A percentile compares a stretch with the other conserved stretches of the same genome.
Conservation (phyloP, 2,888 invertebrate genomes). For the Scaptomyza flava region DNA sequence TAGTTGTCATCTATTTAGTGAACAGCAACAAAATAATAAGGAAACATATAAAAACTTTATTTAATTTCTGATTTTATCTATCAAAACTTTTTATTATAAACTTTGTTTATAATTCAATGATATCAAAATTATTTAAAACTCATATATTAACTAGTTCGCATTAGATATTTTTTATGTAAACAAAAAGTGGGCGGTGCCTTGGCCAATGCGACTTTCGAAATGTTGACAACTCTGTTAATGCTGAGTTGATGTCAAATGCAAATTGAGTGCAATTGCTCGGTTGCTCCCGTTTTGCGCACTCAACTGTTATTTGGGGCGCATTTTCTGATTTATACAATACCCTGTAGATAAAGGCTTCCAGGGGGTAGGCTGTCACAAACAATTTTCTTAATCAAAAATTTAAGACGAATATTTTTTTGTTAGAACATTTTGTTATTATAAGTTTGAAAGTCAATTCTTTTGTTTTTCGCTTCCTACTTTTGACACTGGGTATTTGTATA, state of each 20-base stretch:
- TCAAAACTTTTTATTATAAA: too few relatives aligned
- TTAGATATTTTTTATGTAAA: not conserved
- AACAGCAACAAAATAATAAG: not conserved
- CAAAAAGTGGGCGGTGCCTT: slow-evolving; percentile 12
- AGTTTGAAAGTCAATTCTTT: too few relatives aligned
- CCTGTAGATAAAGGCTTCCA: not conserved
- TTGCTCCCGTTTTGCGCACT: slow-evolving; percentile 36
- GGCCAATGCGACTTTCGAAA: not conserved
- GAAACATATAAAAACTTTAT: too few relatives aligned
- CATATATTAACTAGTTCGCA: not conserved
- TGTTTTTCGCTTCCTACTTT: too few relatives aligned
- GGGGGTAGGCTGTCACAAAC: too few relatives aligned
- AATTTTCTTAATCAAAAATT: too few relatives aligned
- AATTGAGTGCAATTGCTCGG: slow-evolving; percentile 50
- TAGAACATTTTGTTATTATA: too few relatives aligned
- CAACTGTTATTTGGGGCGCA: slow-evolving; percentile 33
- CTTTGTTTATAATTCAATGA: too few relatives aligned
- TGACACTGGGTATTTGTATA: slow-evolving; percentile 16
- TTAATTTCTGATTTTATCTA: too few relatives aligned
- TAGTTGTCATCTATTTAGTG: not conserved
- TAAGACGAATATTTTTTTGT: too few relatives aligned
- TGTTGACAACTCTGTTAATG: slow-evolving; percentile 34
- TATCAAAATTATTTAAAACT: not conserved
- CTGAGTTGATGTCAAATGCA: slow-evolving; percentile 38
- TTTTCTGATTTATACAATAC: slow-evolving; percentile 24